Percentiles rank a stretch among this genome's conserved stretches.
Evolutionary conservation across 1,140 invertebrate species (phyloP).

Genomic region (Zaprionus vittiger): DNA sequence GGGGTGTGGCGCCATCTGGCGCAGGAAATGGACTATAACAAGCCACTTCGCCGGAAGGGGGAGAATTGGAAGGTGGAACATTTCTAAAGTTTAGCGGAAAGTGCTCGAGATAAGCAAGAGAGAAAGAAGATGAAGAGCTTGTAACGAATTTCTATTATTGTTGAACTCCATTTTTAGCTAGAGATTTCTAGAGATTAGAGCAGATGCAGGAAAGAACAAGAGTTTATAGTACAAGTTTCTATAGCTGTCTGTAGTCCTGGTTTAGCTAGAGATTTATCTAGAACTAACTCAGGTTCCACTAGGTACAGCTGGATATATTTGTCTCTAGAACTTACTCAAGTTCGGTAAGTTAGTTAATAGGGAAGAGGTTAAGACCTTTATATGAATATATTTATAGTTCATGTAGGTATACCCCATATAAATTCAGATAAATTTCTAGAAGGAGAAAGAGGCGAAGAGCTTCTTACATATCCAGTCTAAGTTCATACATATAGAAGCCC

Average conservation of each 20-base stretch:
- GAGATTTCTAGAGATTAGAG: background rate
- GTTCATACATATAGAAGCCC: no score
- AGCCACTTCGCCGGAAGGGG: background rate
- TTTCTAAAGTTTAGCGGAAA: constrained; percentile 2
- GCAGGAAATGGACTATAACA: constrained; percentile 12
- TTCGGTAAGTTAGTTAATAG: no score
- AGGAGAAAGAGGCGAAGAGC: no score
- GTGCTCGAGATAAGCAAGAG: background rate
- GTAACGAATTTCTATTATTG: background rate
- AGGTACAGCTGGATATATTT: no score
- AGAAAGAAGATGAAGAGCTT: background rate
- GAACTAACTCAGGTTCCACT: no score
- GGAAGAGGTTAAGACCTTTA: no score
- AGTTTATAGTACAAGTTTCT: background rate
- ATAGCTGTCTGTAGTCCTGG: no score
- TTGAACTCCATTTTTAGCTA: background rate
- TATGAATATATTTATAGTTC: no score
- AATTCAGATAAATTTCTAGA: no score
- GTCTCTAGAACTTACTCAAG: no score
- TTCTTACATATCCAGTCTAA: no score
- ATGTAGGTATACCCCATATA: no score
- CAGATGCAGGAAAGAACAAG: background rate
- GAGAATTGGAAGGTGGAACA: background rate
- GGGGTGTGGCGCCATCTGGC: constrained; percentile 21
- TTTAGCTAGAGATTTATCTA: background rate